Percentiles rank a stretch among this genome's conserved stretches.
Conservation (phyloP, 2,797 vertebrate genomes). For the Oreortyx pictus region DNA sequence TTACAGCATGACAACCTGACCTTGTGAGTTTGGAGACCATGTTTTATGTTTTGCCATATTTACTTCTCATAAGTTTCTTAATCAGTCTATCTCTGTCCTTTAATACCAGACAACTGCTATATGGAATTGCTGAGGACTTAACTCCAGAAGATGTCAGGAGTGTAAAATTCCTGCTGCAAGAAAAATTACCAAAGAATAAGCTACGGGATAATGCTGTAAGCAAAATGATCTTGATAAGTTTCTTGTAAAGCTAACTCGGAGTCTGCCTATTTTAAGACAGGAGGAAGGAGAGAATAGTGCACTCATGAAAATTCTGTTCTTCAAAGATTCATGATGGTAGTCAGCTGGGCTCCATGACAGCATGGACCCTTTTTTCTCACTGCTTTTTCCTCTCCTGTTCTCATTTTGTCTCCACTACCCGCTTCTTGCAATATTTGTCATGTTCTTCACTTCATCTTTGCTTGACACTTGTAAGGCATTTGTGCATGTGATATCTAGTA, state of each 20-base stretch:
- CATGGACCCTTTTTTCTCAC: background rate
- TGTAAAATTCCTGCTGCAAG: constrained; percentile 43
- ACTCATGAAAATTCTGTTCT: background rate
- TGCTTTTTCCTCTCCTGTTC: background rate
- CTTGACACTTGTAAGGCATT: background rate
- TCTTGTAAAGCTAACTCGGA: constrained; percentile 10
- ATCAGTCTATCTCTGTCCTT: background rate
- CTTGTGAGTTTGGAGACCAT: background rate
- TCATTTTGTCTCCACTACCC: background rate
- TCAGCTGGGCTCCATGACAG: background rate
- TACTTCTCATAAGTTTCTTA: background rate
- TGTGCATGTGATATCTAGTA: background rate
- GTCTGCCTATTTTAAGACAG: background rate
- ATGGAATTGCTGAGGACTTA: constrained; percentile 56
- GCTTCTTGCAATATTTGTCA: background rate
- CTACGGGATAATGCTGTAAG: constrained; percentile 65
- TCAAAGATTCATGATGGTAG: background rate
- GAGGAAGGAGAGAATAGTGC: background rate
- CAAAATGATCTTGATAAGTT: background rate
- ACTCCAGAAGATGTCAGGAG: background rate
- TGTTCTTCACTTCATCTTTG: background rate
- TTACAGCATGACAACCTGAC: background rate
- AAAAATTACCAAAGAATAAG: constrained; percentile 14
- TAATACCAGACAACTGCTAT: constrained; percentile 60
- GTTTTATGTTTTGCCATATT: background rate